These are phyloP conservation scores for Rhinogobius similis DNA, from an alignment of 2,113 vertebrate genomes.

Conservation along the genomic window DNA sequence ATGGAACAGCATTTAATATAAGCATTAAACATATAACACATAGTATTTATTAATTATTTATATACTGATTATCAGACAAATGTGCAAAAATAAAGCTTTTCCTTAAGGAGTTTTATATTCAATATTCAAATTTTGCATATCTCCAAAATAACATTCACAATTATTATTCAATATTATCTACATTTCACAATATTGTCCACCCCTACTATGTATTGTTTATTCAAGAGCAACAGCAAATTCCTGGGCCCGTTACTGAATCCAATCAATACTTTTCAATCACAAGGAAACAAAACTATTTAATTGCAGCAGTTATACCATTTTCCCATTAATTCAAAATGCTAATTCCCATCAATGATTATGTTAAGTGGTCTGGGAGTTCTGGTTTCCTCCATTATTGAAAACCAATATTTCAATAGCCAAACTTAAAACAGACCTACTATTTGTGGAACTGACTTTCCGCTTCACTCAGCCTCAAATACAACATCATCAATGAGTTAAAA, in stretches of 20 bases:
- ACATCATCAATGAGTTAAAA: background rate
- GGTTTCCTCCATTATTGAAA: background rate
- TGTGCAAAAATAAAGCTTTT: too few species aligned
- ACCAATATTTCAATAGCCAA: background rate
- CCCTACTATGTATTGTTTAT: too few species aligned
- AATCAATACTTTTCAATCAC: background rate
- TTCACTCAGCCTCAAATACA: background rate
- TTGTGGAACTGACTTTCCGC: background rate
- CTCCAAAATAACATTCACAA: too few species aligned
- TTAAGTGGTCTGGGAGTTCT: background rate
- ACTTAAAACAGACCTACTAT: background rate
- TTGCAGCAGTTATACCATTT: background rate
- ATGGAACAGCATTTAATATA: too few species aligned
- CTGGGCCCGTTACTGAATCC: background rate
- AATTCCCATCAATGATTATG: background rate
- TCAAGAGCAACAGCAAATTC: too few species aligned
- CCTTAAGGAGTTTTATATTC: too few species aligned
- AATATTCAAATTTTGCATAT: too few species aligned
- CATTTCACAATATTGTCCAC: too few species aligned
- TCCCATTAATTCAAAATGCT: background rate
- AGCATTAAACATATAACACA: too few species aligned
- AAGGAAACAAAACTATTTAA: background rate
- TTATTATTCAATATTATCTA: too few species aligned
- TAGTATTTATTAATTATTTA: too few species aligned
- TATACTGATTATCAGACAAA: too few species aligned